Conservation (phyloP, 2,797 vertebrate genomes). For the Chaetodon trifasciatus region DNA sequence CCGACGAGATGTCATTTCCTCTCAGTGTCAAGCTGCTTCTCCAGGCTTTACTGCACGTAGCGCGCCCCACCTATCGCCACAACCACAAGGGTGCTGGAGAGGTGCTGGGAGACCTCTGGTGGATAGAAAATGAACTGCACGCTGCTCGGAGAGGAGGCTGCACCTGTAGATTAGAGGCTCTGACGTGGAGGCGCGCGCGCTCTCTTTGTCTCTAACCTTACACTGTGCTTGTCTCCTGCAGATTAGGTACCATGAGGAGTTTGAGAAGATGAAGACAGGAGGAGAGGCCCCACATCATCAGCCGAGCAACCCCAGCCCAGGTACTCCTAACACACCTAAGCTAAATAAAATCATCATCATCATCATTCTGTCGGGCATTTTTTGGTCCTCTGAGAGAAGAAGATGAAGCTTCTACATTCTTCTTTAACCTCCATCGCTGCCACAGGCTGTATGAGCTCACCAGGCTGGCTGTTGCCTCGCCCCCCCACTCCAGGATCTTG, state of each 20-base stretch:
- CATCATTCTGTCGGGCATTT: too few relatives aligned
- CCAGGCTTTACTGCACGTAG: constrained; percentile 51
- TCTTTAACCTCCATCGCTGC: background rate
- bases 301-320: constrained; percentile 75
- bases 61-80: constrained; percentile 63
- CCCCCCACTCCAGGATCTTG: constrained; percentile 2
- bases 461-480: background rate
- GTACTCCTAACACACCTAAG: constrained; percentile 54
- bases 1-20: constrained; percentile 83
- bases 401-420: background rate
- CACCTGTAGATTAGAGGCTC: constrained; percentile 9
- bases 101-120: constrained; percentile 77
- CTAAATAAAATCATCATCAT: too few relatives aligned
- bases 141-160: background rate
- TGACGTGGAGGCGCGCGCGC: too few relatives aligned
- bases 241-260: constrained; percentile 97
- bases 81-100: background rate
- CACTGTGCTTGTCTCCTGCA: constrained; percentile 62
- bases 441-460: constrained; percentile 21
- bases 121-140: constrained; percentile 62
- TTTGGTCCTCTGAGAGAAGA: background rate
- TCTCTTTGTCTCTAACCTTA: background rate
- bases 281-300: constrained; percentile 73
- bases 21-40: constrained; percentile 65
- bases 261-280: constrained; percentile 92